Base-by-base conservation (phyloP, 2,113 vertebrate genomes). In the Trinectes maculatus region DNA sequence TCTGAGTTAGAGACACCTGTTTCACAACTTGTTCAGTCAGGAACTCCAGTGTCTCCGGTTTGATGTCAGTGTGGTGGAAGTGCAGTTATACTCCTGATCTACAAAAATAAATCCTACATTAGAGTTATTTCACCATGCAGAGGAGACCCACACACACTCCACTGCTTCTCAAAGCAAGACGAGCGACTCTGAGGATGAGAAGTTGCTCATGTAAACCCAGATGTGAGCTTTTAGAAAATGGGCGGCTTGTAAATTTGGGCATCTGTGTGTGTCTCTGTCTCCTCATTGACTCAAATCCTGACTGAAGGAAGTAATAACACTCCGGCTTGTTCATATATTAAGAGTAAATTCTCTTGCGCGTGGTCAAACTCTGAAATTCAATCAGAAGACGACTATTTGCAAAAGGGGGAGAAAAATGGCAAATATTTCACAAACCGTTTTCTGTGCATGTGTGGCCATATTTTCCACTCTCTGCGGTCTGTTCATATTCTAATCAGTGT, bases 401-500 rank as follows among this genome's bases (percentile, higher is more conserved):
- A 71, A 54, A 83, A 51, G 9, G 7, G 19, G 19, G 7, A 42
- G 25, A 64, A 61, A 66, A 71, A 74, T 56, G 39, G 15, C 51
- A 62, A 71, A 68, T 43, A 54, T 57, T 10, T 74, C 22, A 43
- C n/a, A 3, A 43, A 43, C 16, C 40, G 9, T 21, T 18, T n/a
- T 11, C 15, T 33, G 57, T 60, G 37, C n/a, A 44, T 5, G 49
- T 70, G 57, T 39, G 70, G 58, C 47, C 56, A 28, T 71, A 37
- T 59, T 82, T 89, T 86, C 70, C 83, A n/a, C n/a, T 69, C 77
- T 77, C 59, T 61, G 82, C 5, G 84, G 87, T 84, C 78, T 83
- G 74, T 87, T 90, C 80, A 68, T 84, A 79, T 85, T 85, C 63
- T 82, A 88, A 88, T 86, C 79, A 75, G 82, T 53, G 72, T 77